Evolutionary conservation across 2,113 vertebrate species (phyloP), one percentile per base, ranked within the genome.

Genomic region (Calidris pygmaea): DNA sequence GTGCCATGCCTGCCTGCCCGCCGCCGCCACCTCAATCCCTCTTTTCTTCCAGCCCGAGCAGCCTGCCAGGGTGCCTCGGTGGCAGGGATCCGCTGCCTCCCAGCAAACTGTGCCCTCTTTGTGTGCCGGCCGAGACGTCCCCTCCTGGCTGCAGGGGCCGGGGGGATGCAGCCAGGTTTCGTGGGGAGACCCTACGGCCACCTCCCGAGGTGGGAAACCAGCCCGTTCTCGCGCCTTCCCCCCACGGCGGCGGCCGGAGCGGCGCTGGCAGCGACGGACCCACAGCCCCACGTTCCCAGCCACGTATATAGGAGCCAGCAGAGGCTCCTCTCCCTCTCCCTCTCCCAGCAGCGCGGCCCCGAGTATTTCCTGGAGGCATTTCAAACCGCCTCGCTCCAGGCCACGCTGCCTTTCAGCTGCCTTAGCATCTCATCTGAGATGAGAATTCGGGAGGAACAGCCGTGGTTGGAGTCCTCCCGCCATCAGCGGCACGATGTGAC

Each of bases 71-170:
- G 50, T 79, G 91, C 56, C 96, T 92, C 68, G 76, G 70, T 87
- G 87, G 91, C 96, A 79, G 72, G 60, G 80, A 32, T 70, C 35
- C 41, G 12, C 71, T 32, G 79, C 58, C 41, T 35, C 29, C n/a
- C 56, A 74, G 86, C 55, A 43, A 26, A 90, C 97, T 81, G 93
- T 78, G 90, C 55, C 56, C 79, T 96, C 97, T 96, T 96, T 95
- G 97, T 78, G 32, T 66, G 65, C 85, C 27, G 34, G 48, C 60
- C 23, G 0, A 9, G 56, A 22, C 0, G 1, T 29, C 58, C 84
- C 79, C 67, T 75, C 39, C 56, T 34, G 14, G 2, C 66, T 7
- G 27, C 12, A 0, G 63, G 26, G 3, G 14, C 2, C 10, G 29
- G 29, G 29, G 53, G 72, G 55, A 87, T 12, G 5, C 4, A 0